Evolutionary conservation across 2,797 vertebrate genomes (phyloP), one percentile per base, ranked within the genome.

Genomic region (Clarias pachynema): DNA sequence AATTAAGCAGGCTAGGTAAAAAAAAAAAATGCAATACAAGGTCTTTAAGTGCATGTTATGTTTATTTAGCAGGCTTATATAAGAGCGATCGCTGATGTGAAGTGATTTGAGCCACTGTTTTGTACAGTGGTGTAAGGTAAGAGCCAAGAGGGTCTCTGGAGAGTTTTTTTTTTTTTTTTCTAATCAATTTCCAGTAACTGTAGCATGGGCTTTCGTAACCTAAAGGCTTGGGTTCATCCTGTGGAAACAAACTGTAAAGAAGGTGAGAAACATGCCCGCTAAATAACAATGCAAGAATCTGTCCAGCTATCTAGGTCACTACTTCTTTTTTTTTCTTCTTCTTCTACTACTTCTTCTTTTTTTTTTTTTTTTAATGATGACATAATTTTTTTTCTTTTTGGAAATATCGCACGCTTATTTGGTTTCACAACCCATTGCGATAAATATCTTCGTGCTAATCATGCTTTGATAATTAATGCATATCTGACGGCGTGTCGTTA

Each of bases 401-500:
- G 5, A 74, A 26, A 26, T 26, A 72, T 44, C 2, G 70, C 44
- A 6, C 0, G 24, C 34, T 24, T 24, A 65, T 29, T 49, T 49
- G 44, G 37, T 73, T 73, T n/a, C 5, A 73, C n/a, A 56, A 9
- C n/a, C 3, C 9, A 56, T 10, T 4, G 4, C 62, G 22, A 79
- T 62, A 16, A 18, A n/a, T 34, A n/a, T 62, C 57, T 49, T 14
- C 2, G 4, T 70, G 34, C 20, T 24, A 24, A 40, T 60, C 26
- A 15, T 44, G 40, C 63, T 12, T 16, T 49, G 44, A 49, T 49
- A 49, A 53, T 53, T 60, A 22, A 29, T 72, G 34, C 53, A 7
- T n/a, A 14, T 75, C 29, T 69, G 44, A 69, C 66, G 63, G 66
- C 57, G 15, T 73, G 86, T 87, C 81, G 78, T 88, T 95, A 94